Percentiles rank a stretch among this genome's conserved stretches.
Evolutionary conservation across 2,888 invertebrate genomes (phyloP).

Genomic region (Yponomeuta plumbellus): DNA sequence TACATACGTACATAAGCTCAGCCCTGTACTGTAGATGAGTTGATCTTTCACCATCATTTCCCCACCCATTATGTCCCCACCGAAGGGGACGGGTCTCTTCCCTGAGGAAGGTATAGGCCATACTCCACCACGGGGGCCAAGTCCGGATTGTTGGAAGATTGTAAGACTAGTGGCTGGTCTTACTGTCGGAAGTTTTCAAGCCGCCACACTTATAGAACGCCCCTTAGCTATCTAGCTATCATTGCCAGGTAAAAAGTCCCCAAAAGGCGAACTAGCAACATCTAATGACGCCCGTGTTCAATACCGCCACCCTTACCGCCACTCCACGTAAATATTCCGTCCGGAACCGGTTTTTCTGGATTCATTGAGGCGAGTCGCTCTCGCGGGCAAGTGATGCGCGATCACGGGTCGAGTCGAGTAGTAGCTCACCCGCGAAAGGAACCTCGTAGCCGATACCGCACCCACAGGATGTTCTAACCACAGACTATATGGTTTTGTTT

Average conservation of each 20-base stretch:
- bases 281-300: neutral
- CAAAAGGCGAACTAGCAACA: neutral
- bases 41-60: no score
- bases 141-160: no score
- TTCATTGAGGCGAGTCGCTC: constrained; percentile 32
- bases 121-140: no score
- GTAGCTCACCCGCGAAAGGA: constrained; percentile 62
- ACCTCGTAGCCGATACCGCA: constrained; percentile 26
- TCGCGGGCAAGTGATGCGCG: constrained; percentile 63
- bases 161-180: no score
- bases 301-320: neutral
- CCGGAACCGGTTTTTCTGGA: neutral
- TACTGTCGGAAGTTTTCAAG: no score
- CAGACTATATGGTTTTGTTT: no score
- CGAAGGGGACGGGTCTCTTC: no score
- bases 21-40: no score
- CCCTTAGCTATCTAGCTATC: neutral
- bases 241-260: neutral
- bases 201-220: no score
- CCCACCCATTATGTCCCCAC: no score
- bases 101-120: no score
- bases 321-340: neutral
- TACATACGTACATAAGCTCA: no score
- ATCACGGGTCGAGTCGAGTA: constrained; percentile 63
- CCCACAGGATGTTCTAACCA: neutral